A percentile compares a stretch with the other conserved stretches of the same genome.
These are phyloP conservation scores for Campaea margaritaria DNA, from an alignment of 2,888 invertebrate genomes.

Conservation along the genomic window DNA sequence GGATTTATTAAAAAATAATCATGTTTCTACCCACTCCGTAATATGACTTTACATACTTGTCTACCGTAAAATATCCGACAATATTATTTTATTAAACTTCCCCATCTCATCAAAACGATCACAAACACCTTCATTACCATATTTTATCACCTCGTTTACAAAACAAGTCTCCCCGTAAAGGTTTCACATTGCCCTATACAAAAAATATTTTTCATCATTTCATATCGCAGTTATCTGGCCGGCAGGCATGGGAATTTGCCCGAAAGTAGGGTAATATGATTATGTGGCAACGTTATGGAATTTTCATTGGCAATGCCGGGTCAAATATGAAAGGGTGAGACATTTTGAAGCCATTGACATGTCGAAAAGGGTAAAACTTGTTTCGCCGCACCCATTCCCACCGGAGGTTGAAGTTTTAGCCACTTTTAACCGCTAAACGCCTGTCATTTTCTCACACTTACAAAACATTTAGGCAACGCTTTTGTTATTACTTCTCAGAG, in stretches of 20 bases:
- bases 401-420: too few species aligned
- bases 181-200: constrained; percentile 17
- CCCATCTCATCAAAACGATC: not conserved
- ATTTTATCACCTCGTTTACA: not conserved
- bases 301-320: constrained; percentile 13
- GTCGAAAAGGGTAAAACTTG: too few species aligned
- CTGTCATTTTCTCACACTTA: too few species aligned
- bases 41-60: too few species aligned
- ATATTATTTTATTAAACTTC: too few species aligned
- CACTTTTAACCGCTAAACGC: too few species aligned
- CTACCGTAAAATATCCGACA: too few species aligned
- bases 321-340: not conserved
- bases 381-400: too few species aligned
- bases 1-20: too few species aligned
- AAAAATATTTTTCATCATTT: constrained; percentile 15
- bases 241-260: constrained; percentile 18
- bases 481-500: too few species aligned
- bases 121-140: not conserved
- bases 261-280: constrained; percentile 27
- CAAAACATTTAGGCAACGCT: too few species aligned
- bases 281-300: constrained; percentile 21
- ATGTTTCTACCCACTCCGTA: too few species aligned
- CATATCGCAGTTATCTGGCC: constrained; percentile 21
- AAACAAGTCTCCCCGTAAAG: constrained; percentile 3
- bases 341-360: not conserved